Evolutionary conservation across 2,113 vertebrate species (phyloP).

Genomic region (Syngnathus floridae): DNA sequence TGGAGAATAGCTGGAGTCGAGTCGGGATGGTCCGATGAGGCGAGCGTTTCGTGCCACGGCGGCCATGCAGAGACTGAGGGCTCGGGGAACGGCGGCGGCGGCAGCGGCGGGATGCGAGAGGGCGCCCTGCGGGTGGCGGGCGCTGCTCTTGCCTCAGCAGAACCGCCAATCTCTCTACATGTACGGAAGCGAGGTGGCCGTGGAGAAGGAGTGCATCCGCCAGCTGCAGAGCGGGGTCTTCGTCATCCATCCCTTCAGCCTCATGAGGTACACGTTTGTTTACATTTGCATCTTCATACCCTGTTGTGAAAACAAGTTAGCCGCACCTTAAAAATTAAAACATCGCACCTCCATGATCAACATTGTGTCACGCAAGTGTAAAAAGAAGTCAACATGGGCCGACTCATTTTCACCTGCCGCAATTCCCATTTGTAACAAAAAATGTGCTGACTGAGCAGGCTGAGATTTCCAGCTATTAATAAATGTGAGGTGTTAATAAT

Average conservation of each 20-base stretch:
- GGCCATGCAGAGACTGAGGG: constrained; percentile 58
- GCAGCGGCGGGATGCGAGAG: constrained; percentile 28
- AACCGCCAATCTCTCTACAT: constrained; percentile 71
- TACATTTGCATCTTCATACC: background rate
- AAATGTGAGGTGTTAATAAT: constrained; percentile 1
- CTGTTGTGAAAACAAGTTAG: background rate
- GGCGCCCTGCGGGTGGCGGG: constrained; percentile 63
- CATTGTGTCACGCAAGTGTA: background rate
- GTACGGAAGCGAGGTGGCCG: constrained; percentile 72
- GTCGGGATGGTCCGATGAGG: constrained; percentile 42
- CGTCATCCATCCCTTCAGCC: constrained; percentile 74
- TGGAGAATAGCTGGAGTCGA: background rate
- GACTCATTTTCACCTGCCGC: background rate
- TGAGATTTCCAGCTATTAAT: background rate
- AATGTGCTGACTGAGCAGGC: background rate
- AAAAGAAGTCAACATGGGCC: background rate
- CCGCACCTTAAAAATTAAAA: background rate
- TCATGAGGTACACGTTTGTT: constrained; percentile 62
- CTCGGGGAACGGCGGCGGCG: constrained; percentile 17
- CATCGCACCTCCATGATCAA: background rate
- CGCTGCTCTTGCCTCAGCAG: constrained; percentile 67
- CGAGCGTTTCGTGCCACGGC: constrained; percentile 25
- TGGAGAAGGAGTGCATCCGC: constrained; percentile 67
- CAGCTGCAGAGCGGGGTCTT: constrained; percentile 65
- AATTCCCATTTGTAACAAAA: background rate